Evolutionary conservation across 2,113 vertebrate species (phyloP).

Genomic region (Notechis scutatus): DNA sequence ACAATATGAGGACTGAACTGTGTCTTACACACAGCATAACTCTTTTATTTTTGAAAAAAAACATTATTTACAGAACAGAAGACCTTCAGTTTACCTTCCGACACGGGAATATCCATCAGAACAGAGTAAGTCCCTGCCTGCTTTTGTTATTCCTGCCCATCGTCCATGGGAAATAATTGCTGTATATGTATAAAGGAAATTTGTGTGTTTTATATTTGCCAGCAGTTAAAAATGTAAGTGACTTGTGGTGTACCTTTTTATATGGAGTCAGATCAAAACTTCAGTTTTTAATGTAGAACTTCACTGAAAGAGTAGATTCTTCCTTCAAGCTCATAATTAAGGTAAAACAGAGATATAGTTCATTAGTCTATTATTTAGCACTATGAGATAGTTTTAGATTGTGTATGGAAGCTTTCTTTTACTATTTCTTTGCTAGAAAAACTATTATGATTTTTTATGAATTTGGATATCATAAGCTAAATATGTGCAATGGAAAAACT

Average conservation of each 20-base stretch:
- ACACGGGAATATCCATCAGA: conserved; percentile 95
- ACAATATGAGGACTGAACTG: background rate
- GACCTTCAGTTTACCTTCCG: conserved; percentile 94
- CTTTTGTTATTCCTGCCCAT: background rate
- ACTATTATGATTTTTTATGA: background rate
- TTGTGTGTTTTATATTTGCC: background rate
- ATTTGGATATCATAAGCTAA: background rate
- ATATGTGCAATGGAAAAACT: background rate
- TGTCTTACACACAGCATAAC: background rate
- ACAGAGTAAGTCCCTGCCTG: conserved; percentile 80
- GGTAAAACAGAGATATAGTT: background rate
- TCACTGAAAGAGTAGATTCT: background rate
- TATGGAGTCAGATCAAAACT: background rate
- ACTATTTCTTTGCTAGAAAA: background rate
- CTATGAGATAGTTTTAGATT: background rate
- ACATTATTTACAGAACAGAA: conserved; percentile 79
- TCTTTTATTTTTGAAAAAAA: background rate
- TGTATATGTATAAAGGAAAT: background rate
- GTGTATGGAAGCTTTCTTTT: background rate
- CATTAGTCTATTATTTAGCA: background rate
- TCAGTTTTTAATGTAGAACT: background rate
- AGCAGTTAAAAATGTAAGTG: background rate
- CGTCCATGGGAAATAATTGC: background rate
- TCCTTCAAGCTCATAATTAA: background rate
- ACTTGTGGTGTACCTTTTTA: background rate